Conservation (phyloP, 2,113 vertebrate genomes). For the Sceloporus undulatus region DNA sequence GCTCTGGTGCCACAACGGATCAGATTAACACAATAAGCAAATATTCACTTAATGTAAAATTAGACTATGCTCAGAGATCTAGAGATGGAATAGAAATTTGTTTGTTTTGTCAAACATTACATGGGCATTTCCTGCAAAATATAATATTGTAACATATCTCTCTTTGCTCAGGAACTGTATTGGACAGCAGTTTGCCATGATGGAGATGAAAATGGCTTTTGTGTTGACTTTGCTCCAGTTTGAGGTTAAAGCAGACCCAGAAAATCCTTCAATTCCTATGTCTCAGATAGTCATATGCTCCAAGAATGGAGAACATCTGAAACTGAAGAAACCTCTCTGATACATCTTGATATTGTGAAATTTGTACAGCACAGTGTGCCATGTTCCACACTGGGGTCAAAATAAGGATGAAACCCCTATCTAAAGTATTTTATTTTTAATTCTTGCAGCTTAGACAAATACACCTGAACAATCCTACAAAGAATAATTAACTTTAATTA, state of each 20-base stretch:
- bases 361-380: not conserved
- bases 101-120: too few species aligned
- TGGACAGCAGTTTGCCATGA: conserved; percentile 90
- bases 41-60: too few species aligned
- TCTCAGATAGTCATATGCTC: conserved; percentile 80
- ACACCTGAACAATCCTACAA: too few species aligned
- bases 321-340: conserved; percentile 73
- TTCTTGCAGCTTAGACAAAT: too few species aligned
- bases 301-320: conserved; percentile 84
- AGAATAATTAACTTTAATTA: too few species aligned
- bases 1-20: too few species aligned
- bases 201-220: conserved; percentile 83
- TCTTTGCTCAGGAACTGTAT: conserved; percentile 86
- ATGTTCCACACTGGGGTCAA: too few species aligned
- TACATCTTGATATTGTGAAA: not conserved
- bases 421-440: too few species aligned
- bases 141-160: not conserved
- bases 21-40: too few species aligned
- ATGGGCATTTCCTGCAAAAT: not conserved
- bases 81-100: too few species aligned
- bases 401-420: too few species aligned
- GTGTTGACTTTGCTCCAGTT: conserved; percentile 83
- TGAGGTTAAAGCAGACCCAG: conserved; percentile 69
- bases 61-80: too few species aligned
- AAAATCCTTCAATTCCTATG: conserved; percentile 70